Evolutionary conservation across 1,140 invertebrate genomes (phyloP).

Genomic region (Physella acuta): DNA sequence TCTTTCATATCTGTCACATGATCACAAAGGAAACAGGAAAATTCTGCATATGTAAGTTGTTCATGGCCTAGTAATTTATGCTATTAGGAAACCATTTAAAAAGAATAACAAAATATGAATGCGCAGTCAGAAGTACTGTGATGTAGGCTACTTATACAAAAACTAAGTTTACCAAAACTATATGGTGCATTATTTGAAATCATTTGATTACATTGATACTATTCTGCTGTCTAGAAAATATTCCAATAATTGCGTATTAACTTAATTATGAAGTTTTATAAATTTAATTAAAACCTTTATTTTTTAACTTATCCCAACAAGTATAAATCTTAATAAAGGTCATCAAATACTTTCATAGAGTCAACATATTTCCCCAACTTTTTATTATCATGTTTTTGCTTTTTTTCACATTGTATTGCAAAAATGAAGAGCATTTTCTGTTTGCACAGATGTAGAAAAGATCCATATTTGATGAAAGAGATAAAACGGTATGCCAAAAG

Average conservation of each 20-base stretch:
- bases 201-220: not conserved
- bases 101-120: not conserved
- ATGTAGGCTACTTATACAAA: not conserved
- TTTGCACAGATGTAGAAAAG: slow-evolving; percentile 55
- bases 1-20: slow-evolving; percentile 54
- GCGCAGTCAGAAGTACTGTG: not conserved
- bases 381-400: too few relatives aligned
- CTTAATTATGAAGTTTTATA: too few relatives aligned
- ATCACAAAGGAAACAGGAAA: slow-evolving; percentile 54
- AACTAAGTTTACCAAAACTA: not conserved
- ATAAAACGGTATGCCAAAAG: slow-evolving; percentile 51
- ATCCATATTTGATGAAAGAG: slow-evolving; percentile 57
- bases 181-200: not conserved
- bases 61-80: too few relatives aligned
- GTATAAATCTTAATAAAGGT: too few relatives aligned
- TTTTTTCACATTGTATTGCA: too few relatives aligned
- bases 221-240: not conserved
- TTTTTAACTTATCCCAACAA: too few relatives aligned
- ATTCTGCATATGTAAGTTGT: slow-evolving; percentile 54
- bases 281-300: too few relatives aligned
- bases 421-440: too few relatives aligned
- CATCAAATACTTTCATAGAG: too few relatives aligned
- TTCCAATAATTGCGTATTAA: too few relatives aligned
- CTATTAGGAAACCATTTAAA: not conserved
- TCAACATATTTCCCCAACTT: too few relatives aligned